phyloP scores from a whole-genome alignment of 2,113 vertebrate genomes.

The Perca schrenkii region DNA sequence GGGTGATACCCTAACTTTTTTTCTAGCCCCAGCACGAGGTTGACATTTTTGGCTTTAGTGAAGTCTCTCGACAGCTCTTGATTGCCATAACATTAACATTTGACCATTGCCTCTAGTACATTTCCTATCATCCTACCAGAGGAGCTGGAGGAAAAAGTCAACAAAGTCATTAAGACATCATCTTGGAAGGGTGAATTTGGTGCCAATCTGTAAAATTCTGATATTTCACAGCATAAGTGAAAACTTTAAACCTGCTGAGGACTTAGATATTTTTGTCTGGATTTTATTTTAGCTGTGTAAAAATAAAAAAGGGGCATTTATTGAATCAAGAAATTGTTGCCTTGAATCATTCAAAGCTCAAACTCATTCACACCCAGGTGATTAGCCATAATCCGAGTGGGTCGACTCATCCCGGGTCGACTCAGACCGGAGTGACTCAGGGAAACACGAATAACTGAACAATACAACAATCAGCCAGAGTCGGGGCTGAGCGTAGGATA shows the following conservation, averaged over 20 bases:
- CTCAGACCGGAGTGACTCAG: conserved; percentile 22
- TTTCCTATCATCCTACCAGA: neutral
- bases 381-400: neutral
- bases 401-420: neutral
- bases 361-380: neutral
- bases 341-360: neutral
- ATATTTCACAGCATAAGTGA: neutral
- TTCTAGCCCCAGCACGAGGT: neutral
- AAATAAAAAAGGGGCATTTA: neutral
- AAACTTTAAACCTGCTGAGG: neutral
- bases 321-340: neutral
- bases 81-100: too few species aligned
- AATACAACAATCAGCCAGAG: neutral
- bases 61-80: neutral
- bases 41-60: neutral
- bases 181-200: too few species aligned
- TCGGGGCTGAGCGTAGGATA: neutral
- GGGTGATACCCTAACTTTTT: neutral
- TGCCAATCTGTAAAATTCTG: neutral
- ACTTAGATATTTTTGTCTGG: neutral
- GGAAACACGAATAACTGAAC: neutral
- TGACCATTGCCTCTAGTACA: neutral
- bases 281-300: neutral
- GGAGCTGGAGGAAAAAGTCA: neutral
- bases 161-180: neutral